Percentiles rank a stretch among this genome's conserved stretches.
Conservation (phyloP, 1,140 invertebrate species). For the Zaprionus vittiger region DNA sequence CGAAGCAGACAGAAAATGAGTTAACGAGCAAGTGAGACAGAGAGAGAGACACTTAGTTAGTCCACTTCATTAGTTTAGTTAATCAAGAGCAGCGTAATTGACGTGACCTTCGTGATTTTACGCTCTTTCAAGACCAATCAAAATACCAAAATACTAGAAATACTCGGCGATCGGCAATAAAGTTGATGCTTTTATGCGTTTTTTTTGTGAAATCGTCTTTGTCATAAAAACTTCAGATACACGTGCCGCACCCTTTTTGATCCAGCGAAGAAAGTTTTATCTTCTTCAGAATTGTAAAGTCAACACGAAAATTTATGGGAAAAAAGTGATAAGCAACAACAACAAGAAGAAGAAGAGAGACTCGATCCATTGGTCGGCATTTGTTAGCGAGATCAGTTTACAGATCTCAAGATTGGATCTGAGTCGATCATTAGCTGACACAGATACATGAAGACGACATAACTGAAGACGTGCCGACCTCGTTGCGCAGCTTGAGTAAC, state of each 20-base stretch:
- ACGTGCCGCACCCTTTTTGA: constrained; percentile 24
- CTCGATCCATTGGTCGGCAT: constrained; percentile 3
- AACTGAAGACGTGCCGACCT: constrained; percentile 3
- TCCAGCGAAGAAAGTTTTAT: constrained; percentile 42
- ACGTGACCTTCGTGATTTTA: constrained; percentile 34
- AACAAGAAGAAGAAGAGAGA: neutral
- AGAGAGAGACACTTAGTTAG: constrained; percentile 20
- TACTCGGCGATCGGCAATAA: neutral
- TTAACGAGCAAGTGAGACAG: neutral
- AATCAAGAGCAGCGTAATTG: constrained; percentile 61
- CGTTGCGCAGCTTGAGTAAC: constrained; percentile 23
- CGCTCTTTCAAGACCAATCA: constrained; percentile 15
- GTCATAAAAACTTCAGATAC: constrained; percentile 33
- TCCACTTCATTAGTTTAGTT: constrained; percentile 68
- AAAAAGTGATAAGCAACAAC: constrained; percentile 1
- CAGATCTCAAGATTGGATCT: constrained; percentile 30
- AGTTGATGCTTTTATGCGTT: neutral
- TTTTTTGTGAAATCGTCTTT: constrained; percentile 23
- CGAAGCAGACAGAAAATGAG: neutral
- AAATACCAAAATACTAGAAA: constrained; percentile 13
- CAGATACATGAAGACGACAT: constrained; percentile 2
- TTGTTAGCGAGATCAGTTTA: constrained; percentile 11
- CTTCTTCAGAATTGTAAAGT: constrained; percentile 43
- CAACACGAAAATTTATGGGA: constrained; percentile 38
- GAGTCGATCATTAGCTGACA: constrained; percentile 1